Evolutionary conservation across 2,113 vertebrate species (phyloP).

Genomic region (Peromyscus californicus): DNA sequence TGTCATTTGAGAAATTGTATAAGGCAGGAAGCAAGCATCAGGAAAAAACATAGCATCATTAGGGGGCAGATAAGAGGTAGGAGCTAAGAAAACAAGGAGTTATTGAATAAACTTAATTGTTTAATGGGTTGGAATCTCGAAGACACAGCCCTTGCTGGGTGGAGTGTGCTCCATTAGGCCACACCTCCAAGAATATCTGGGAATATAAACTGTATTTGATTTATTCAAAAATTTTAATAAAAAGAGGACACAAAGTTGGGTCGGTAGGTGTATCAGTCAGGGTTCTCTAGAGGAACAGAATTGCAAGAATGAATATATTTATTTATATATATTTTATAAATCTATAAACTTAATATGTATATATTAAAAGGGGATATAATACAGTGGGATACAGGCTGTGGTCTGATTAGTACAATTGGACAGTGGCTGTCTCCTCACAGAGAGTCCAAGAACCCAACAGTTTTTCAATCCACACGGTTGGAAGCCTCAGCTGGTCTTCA

Average conservation of each 20-base stretch:
- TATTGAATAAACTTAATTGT: background rate
- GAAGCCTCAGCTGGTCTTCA: background rate
- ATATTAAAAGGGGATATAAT: background rate
- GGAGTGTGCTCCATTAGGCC: background rate
- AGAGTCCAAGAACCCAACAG: background rate
- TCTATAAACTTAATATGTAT: background rate
- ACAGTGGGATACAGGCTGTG: background rate
- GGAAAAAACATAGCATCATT: background rate
- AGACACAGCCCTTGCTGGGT: background rate
- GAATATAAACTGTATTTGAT: background rate
- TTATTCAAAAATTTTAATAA: background rate
- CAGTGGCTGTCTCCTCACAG: background rate
- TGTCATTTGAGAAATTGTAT: background rate
- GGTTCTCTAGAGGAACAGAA: background rate
- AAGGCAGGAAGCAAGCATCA: background rate
- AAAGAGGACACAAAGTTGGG: background rate
- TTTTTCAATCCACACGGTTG: background rate
- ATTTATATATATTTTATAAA: background rate
- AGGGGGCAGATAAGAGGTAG: background rate
- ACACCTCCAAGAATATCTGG: background rate
- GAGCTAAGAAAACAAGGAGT: background rate
- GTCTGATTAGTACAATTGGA: background rate
- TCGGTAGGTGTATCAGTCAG: background rate
- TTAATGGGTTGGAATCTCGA: background rate
- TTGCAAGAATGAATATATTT: background rate